A percentile compares a stretch with the other conserved stretches of the same genome.
phyloP scores from a whole-genome alignment of 2,888 invertebrate species.

The Emesis russula region DNA sequence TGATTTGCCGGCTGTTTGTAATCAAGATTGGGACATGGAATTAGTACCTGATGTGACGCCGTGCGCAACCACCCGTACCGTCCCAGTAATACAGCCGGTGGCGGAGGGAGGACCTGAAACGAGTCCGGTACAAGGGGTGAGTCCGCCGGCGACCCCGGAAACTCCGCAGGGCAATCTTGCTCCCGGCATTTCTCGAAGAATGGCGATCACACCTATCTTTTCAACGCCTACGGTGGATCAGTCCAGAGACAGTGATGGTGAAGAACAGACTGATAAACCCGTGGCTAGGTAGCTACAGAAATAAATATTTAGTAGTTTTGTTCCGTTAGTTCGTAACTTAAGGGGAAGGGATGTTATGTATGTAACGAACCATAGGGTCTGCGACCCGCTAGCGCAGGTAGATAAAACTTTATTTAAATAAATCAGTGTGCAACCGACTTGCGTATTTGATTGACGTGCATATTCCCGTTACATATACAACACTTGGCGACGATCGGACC shows the following conservation, averaged over 20 bases:
- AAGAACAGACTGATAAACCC: background rate
- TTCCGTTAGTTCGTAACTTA: too few relatives aligned
- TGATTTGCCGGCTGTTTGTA: background rate
- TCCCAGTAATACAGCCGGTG: background rate
- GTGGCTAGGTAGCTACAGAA: too few relatives aligned
- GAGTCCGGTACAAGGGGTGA: background rate
- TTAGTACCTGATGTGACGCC: background rate
- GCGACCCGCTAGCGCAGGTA: too few relatives aligned
- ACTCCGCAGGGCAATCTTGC: background rate
- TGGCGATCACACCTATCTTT: background rate
- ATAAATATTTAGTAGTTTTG: too few relatives aligned
- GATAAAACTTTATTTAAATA: too few relatives aligned
- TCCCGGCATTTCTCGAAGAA: background rate
- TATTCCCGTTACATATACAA: conserved; percentile 1
- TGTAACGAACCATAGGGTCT: too few relatives aligned
- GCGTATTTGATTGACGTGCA: too few relatives aligned
- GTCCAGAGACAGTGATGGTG: background rate
- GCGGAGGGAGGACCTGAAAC: background rate
- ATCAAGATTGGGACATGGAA: background rate
- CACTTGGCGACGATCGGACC: conserved; percentile 43
- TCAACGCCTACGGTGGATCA: background rate
- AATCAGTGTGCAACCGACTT: too few relatives aligned
- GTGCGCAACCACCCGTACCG: background rate
- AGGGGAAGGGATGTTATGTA: too few relatives aligned
- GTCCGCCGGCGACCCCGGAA: background rate